Base-by-base conservation (phyloP, 2,797 vertebrate genomes). In the Danionella dracula region DNA sequence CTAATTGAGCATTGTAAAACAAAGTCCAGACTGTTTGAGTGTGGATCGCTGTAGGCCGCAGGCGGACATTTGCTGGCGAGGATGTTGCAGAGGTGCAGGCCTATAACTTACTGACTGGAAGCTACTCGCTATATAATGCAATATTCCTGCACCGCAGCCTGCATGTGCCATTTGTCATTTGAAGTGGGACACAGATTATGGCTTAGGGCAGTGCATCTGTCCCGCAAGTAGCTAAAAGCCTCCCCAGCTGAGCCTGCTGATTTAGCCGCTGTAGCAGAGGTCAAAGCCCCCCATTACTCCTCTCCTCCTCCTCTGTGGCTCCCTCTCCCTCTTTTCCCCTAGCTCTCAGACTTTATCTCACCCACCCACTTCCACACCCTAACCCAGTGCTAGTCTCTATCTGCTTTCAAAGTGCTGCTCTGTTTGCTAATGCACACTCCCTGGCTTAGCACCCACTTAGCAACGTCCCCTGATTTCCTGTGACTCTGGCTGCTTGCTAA, bases 51-150 rank as follows among this genome's bases (percentile, higher is more conserved):
- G 54, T 66, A 70, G 84, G 84, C 90, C 87, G 72, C 82, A 79
- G 87, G 77, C 86, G 84, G 84, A 83, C 83, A 73, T 83, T 87
- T 57, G 15, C 76, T 72, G 78, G 77, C 84, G 85, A 37, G 49
- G 41, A 57, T 71, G 56, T 55, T 61, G 51, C 59, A 21, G 44
- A 68, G 54, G 55, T 70, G 86, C 65, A 70, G 88, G 84, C 92
- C 91, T 90, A 90, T 95, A 96, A 96, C 94, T 96, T 95, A 95
- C 92, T 92, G 92, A 93, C 93, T 93, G 88, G 71, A 90, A 89
- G 91, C 88, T 93, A 92, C 93, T 96, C 94, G 94, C 94, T 95
- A 93, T 94, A 96, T 97, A 98, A 97, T 96, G 93, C 89, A 95
- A 94, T 97, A 94, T 96, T 92, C 91, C 67, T 89, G 87, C 81